Evolutionary conservation across 2,797 vertebrate genomes (phyloP), one percentile per base, ranked within the genome.

Genomic region (Numenius phaeopus): DNA sequence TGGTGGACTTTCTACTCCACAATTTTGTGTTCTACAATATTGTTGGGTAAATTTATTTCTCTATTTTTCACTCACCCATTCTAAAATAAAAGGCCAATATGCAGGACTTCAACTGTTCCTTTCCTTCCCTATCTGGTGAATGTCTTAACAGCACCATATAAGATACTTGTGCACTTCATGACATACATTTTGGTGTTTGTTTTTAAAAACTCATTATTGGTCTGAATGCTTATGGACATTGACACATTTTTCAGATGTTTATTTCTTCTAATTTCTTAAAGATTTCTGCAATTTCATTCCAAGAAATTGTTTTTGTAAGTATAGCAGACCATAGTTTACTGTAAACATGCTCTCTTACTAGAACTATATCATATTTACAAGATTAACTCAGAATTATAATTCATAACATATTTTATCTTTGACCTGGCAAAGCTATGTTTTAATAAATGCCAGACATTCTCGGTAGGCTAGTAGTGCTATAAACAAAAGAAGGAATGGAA

Each of bases 61-160:
- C 6, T 58, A 1, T 39, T 69, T 83, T 80, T 81, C 30, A 10
- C 15, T 65, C 58, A 34, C 26, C 2, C 1, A 4, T 42, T 94
- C 23, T 55, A 73, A 83, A 10, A 66, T 34, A 42, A 65, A 89
- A 91, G 20, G 24, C 2, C 23, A 58, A 27, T 39, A 57, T 24
- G 8, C 5, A 72, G 58, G 29, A 54, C 16, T 81, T 89, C 32
- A 75, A 27, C 84, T 27, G 18, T 30, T 76, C 5, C 26, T 67
- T n/a, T 55, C 0, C 0, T 62, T 83, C 66, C 16, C 47, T 13
- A 18, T 47, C 47, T 75, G 42, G 23, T 0, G 1, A 75, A 52
- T 72, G 5, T 55, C 13, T 79, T 89, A 88, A 65, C 14, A 3
- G 40, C 11, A 18, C 13, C 11, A 12, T 64, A 19, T 14, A 83